phyloP scores from a whole-genome alignment of 92 coral and sea anemone species.

The Phymanthus crucifer region DNA sequence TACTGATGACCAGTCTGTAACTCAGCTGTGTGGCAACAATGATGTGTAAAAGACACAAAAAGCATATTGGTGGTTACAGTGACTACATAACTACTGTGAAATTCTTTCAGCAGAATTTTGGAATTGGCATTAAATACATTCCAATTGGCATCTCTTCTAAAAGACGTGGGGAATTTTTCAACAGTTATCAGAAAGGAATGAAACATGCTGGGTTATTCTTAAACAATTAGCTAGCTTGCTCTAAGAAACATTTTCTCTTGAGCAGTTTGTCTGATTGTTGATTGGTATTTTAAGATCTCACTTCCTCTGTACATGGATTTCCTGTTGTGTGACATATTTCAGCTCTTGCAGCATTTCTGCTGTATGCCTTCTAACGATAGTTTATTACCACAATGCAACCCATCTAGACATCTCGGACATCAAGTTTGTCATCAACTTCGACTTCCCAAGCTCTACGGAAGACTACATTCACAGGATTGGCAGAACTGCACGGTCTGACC shows the following conservation, averaged over 20 bases:
- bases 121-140: not conserved
- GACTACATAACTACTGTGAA: not conserved
- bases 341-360: not conserved
- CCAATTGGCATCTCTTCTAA: not conserved
- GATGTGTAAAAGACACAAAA: too few relatives aligned
- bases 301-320: not conserved
- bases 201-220: not conserved
- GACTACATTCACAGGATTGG: constrained; percentile 99
- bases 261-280: not conserved
- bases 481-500: constrained; percentile 96
- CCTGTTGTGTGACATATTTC: not conserved
- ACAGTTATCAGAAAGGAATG: not conserved
- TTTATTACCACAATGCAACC: constrained; percentile 31
- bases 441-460: constrained; percentile 96
- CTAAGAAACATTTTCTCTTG: not conserved
- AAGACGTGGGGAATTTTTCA: not conserved
- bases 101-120: not conserved
- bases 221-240: constrained; percentile 1
- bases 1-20: not conserved
- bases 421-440: constrained; percentile 99
- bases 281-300: not conserved
- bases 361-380: not conserved
- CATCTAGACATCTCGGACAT: constrained; percentile 93
- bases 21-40: not conserved
- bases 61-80: not conserved